phyloP scores from a whole-genome alignment of 53 echinoderm and acorn worm species.

The Echinarachnius parma region DNA sequence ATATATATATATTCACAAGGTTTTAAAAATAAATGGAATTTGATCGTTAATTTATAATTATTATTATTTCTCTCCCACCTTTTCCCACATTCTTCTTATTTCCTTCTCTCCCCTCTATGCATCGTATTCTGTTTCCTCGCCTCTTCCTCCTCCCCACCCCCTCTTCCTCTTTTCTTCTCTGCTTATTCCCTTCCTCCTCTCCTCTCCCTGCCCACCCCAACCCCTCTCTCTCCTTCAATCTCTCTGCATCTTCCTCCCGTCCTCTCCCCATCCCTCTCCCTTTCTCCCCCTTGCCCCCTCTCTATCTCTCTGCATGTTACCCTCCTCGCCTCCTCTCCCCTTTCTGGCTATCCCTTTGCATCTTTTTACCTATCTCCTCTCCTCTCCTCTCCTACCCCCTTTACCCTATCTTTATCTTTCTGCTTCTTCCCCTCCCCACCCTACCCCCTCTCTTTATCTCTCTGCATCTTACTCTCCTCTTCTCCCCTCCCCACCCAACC shows the following conservation, averaged over 20 bases:
- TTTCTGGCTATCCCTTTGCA: no score
- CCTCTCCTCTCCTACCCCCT: not conserved
- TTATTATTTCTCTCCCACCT: not conserved
- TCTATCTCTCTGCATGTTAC: not conserved
- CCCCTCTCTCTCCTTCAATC: not conserved
- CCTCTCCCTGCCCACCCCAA: not conserved
- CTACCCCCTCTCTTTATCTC: not conserved
- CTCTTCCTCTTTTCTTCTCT: not conserved
- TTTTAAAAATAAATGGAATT: no score
- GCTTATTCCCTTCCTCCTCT: not conserved
- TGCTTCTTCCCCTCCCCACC: not conserved
- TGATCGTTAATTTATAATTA: no score
- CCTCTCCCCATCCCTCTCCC: not conserved
- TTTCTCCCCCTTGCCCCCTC: not conserved
- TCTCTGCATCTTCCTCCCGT: not conserved
- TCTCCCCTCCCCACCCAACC: no score
- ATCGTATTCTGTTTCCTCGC: not conserved
- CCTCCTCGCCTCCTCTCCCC: not conserved
- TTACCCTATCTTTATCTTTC: not conserved
- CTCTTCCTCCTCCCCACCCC: not conserved
- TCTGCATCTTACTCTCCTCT: not conserved
- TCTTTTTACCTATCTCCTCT: not conserved
- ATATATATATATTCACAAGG: no score
- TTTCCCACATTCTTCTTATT: not conserved
- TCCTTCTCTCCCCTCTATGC: not conserved